Base-by-base conservation (phyloP, 2,797 vertebrate genomes). In the Alauda arvensis region DNA sequence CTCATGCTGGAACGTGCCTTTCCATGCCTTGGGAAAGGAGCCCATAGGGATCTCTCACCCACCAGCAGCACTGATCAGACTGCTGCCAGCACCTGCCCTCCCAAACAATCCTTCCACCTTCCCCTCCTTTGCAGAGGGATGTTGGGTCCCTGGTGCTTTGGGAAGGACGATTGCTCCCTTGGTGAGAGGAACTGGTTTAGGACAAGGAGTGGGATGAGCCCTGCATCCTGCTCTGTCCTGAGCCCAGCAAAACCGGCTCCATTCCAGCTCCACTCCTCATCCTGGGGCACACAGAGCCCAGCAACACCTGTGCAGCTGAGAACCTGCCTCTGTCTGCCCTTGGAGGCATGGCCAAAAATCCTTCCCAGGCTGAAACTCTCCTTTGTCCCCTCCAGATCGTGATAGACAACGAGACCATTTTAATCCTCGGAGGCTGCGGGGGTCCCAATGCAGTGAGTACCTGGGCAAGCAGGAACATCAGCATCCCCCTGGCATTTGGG, bases 361-460 rank as follows among this genome's bases (percentile, higher is more conserved):
- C 67, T 76, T 87, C 49, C 52, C 0, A 0, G 3, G 33, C 71
- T 85, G 60, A 85, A 69, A 43, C 6, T 2, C 9, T 65, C 18
- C 71, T 75, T 46, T 94, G 43, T 12, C 61, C 59, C 55, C 66
- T 90, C 25, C 95, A 99, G 99, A 99, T 99, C 60, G 97, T 99
- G 49, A 98, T 99, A 77, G 99, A 99, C 75, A 97, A 97, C 3
- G 96, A 98, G 87, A 99, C 98, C 6, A 97, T 99, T 94, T 96
- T 99, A 72, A 99, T 99, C 94, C 97, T 99, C 4, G 99, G 99
- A 56, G 99, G 99, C 66, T 99, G 99, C 13, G 99, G 99, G 6
- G 99, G 99, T 37, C 99, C 99, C 18, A 99, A 99, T 81, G 99
- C 99, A 75, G 99, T 99, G 95, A 98, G 98, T 98, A 93, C 34